Conservation (phyloP, 2,888 invertebrate species). For the Metopia argyrocephala region DNA sequence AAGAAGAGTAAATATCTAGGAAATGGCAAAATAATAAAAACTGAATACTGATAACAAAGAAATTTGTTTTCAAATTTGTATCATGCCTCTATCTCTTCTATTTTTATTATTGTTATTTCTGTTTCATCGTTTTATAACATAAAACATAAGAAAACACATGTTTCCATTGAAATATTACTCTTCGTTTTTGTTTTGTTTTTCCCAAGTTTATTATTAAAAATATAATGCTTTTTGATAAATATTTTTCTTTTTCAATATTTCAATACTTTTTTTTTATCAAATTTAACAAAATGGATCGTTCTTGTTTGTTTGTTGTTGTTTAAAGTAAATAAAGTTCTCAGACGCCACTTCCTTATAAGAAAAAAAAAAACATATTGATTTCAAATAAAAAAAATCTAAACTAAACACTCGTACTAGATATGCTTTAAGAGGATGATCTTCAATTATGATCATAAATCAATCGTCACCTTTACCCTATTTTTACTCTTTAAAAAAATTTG, state of each 20-base stretch:
- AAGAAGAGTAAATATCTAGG: neutral
- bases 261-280: too few species aligned
- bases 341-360: conserved; percentile 56
- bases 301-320: conserved; percentile 15
- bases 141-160: conserved; percentile 30
- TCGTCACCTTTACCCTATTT: conserved; percentile 53
- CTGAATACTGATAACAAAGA: too few species aligned
- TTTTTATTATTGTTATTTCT: neutral
- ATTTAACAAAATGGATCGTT: neutral
- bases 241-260: too few species aligned
- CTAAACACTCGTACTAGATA: conserved; percentile 28
- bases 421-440: conserved; percentile 58
- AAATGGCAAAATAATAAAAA: too few species aligned
- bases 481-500: neutral
- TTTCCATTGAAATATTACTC: neutral
- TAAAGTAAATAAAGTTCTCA: conserved; percentile 52
- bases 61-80: too few species aligned
- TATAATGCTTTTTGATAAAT: too few species aligned
- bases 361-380: neutral
- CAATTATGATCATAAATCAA: conserved; percentile 65
- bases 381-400: conserved; percentile 13
- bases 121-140: neutral
- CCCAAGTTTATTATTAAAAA: neutral
- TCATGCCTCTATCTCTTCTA: neutral
- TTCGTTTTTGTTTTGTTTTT: neutral